A percentile compares a stretch with the other conserved stretches of the same genome.
These are phyloP conservation scores for Neoaliturus tenellus DNA, from an alignment of 2,888 invertebrate genomes.

Conservation along the genomic window DNA sequence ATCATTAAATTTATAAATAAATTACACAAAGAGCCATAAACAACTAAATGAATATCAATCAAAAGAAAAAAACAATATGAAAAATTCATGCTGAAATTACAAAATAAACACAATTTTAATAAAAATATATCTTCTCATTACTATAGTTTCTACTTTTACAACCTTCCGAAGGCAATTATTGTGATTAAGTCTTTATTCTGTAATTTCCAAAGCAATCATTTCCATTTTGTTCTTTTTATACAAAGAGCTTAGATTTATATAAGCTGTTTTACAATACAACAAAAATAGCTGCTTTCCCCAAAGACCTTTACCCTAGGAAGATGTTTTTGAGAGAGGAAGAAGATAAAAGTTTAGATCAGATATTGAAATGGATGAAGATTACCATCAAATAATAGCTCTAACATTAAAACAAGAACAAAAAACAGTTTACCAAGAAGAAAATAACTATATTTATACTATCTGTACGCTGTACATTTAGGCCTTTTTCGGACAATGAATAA, in stretches of 20 bases:
- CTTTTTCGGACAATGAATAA: background rate
- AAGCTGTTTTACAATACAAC: constrained; percentile 1
- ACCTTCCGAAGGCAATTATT: constrained; percentile 41
- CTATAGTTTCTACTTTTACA: background rate
- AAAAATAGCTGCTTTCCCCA: constrained; percentile 14
- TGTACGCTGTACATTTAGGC: constrained; percentile 11
- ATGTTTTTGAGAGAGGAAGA: background rate
- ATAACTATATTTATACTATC: background rate
- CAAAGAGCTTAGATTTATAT: background rate
- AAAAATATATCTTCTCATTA: constrained; percentile 17
- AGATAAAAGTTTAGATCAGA: background rate
- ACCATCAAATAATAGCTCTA: background rate
- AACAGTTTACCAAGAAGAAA: background rate
- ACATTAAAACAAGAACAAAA: background rate
- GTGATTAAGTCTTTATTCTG: constrained; percentile 28
- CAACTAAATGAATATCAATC: constrained; percentile 40
- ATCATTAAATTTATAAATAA: constrained; percentile 46
- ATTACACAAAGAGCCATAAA: constrained; percentile 10
- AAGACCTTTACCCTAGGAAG: constrained; percentile 18
- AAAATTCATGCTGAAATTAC: constrained; percentile 41
- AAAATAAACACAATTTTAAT: constrained; percentile 25
- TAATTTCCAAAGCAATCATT: constrained; percentile 32
- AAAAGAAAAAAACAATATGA: constrained; percentile 30
- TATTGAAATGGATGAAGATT: background rate
- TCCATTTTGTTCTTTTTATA: constrained; percentile 33